Base-by-base conservation (phyloP, 2,888 invertebrate genomes). In the Lithophane ornitopus region DNA sequence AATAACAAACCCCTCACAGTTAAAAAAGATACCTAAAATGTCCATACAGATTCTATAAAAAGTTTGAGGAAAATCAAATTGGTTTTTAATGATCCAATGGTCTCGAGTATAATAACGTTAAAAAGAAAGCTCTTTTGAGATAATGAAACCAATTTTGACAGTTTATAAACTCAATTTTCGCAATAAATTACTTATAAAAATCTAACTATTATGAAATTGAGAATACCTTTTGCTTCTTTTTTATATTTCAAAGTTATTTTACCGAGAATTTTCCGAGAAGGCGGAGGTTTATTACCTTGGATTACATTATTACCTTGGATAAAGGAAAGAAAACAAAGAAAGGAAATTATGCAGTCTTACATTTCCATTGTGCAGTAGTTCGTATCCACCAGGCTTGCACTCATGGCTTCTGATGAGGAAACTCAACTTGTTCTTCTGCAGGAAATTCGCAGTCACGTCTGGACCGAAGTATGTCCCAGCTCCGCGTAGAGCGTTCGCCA, bases 391-490 rank as follows among this genome's bases (percentile, higher is more conserved):
- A 3, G 98, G 98, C 95, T 99, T 99, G 94, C 99, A 99, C 93
- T 99, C 99, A 92, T 99, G 99, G 14, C 99, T 99, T 71, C 99
- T 97, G 63, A 99, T 98, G 12, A 99, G 95, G 89, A 98, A 97
- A 82, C 97, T 97, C 28, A 99, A 96, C 87, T 98, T 97, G 94
- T 98, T 98, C 90, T 97, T 98, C 88, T 97, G 97, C 26, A 99
- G 97, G 91, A 99, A 98, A 68, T 97, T 96, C 61, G 97, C 97
- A 0, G 99, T 98, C 67, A 99, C 98, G 91, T 99, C 99, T 0
- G 99, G 98, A 0, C 99, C 99, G 92, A 99, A 99, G 94, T 99
- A 99, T 4, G 98, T 98, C 4, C 99, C 99, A 7, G 99, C 99
- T 0, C 99, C 99, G 26, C 99, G 97, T 77, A 98, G 97, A 12